Evolutionary conservation across 2,113 vertebrate genomes (phyloP).

Genomic region (Hiodon alosoides): DNA sequence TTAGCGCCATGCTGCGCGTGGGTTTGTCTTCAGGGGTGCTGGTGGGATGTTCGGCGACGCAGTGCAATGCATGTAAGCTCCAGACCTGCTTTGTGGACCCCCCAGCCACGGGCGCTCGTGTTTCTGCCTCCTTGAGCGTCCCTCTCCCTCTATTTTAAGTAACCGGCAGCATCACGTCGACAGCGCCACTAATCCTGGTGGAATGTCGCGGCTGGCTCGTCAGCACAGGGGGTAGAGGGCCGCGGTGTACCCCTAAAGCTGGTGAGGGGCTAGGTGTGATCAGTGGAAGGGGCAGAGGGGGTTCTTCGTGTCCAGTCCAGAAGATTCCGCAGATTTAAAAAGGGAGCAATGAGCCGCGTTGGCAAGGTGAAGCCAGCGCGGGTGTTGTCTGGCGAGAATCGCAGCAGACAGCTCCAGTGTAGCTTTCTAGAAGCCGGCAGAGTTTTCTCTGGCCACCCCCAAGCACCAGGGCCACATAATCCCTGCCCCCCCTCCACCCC

Average conservation of each 20-base stretch:
- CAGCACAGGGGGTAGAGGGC: constrained; percentile 6
- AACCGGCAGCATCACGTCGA: constrained; percentile 34
- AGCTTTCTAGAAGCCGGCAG: not conserved
- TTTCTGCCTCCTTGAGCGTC: constrained; percentile 49
- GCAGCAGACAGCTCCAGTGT: not conserved
- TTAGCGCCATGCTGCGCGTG: constrained; percentile 44
- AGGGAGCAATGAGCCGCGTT: no score
- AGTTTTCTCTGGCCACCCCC: not conserved
- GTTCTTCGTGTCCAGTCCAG: no score
- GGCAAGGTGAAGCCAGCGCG: no score
- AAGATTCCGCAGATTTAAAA: no score
- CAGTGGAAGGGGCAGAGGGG: no score
- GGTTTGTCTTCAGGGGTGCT: constrained; percentile 26
- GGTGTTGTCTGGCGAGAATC: no score
- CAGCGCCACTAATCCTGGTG: constrained; percentile 41
- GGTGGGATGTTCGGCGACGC: not conserved
- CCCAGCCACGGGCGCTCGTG: constrained; percentile 1
- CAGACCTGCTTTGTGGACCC: constrained; percentile 4
- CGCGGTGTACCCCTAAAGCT: not conserved
- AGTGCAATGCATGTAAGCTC: not conserved
- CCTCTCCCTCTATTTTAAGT: constrained; percentile 62
- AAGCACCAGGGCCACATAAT: not conserved
- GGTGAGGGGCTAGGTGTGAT: not conserved
- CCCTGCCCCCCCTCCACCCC: not conserved
- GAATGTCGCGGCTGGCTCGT: constrained; percentile 46